phyloP scores from a whole-genome alignment of 2,888 invertebrate genomes.

The Drosophila helvetica region DNA sequence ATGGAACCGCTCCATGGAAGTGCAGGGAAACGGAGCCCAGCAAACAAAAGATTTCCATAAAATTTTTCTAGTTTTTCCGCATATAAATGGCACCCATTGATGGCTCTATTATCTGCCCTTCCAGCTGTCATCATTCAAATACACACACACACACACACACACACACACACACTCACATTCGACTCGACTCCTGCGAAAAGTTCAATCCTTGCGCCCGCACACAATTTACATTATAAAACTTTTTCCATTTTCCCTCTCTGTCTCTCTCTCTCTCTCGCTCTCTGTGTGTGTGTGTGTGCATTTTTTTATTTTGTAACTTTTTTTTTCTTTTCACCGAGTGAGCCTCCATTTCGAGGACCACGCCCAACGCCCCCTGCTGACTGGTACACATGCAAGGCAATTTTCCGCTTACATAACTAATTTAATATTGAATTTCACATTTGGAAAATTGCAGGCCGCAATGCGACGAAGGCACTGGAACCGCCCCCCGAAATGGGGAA shows the following conservation, averaged over 20 bases:
- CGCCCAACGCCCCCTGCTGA: not conserved
- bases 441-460: conserved; percentile 11
- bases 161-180: not conserved
- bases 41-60: not conserved
- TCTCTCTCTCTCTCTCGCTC: not conserved
- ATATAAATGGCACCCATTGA: not conserved
- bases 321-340: not conserved
- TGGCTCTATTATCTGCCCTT: not conserved
- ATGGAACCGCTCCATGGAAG: not conserved
- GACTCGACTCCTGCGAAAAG: not conserved
- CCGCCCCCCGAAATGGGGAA: not conserved
- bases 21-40: not conserved
- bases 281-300: too few relatives aligned
- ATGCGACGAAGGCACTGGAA: not conserved
- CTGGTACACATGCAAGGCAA: conserved; percentile 2
- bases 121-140: not conserved
- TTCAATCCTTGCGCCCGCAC: not conserved
- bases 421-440: conserved; percentile 27
- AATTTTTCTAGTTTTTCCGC: not conserved
- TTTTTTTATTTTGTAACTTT: conserved; percentile 5
- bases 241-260: not conserved
- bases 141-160: not conserved
- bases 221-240: conserved; percentile 4
- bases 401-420: conserved; percentile 25
- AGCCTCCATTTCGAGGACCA: not conserved